Conservation (phyloP, 2,113 vertebrate species). For the Urocynchramus pylzowi region DNA sequence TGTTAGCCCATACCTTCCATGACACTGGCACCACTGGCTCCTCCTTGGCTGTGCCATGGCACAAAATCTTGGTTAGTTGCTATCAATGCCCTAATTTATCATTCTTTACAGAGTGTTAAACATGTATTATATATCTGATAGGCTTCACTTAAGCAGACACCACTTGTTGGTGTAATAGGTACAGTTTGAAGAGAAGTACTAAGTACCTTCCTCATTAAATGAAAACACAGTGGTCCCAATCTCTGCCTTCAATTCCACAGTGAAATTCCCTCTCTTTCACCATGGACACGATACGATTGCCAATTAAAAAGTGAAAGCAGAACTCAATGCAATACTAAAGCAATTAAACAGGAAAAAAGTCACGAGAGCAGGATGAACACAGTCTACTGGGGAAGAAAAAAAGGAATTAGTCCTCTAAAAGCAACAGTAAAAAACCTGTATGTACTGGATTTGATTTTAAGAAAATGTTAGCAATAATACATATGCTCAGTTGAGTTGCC, state of each 20-base stretch:
- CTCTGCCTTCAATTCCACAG: background rate
- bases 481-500: background rate
- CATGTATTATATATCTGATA: fast-evolving
- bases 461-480: background rate
- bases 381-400: background rate
- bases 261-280: background rate
- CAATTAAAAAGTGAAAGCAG: slow-evolving; percentile 18
- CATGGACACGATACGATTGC: background rate
- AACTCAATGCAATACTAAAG: background rate
- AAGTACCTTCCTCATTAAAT: background rate
- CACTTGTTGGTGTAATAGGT: background rate
- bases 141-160: background rate
- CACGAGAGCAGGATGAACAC: background rate
- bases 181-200: background rate
- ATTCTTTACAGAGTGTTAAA: background rate
- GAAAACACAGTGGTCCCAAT: background rate
- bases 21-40: background rate
- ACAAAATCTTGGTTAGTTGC: background rate
- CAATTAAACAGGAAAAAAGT: slow-evolving; percentile 14
- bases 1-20: fast-evolving
- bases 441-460: background rate
- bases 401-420: background rate
- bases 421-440: background rate
- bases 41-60: background rate
- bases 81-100: background rate